Evolutionary conservation across 2,888 invertebrate genomes (phyloP).

Genomic region (Punctoribates punctum): DNA sequence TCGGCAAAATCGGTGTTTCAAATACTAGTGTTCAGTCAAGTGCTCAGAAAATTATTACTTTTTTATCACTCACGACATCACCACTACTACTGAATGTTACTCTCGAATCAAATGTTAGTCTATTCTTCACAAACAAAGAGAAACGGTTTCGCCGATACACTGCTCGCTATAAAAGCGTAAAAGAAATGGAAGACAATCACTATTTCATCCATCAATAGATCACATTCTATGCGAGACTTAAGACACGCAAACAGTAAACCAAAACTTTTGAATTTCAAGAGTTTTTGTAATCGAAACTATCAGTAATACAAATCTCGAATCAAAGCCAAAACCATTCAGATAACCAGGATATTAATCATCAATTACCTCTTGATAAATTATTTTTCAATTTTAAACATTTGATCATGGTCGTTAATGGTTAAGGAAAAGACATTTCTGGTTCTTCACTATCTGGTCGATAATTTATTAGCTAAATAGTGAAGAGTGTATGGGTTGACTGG

Average conservation of each 20-base stretch:
- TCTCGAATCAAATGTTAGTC: not conserved
- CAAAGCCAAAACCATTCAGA: too few species aligned
- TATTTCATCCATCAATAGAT: not conserved
- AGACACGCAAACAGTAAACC: constrained; percentile 1
- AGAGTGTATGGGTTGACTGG: too few species aligned
- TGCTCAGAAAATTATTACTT: not conserved
- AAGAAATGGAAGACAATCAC: not conserved
- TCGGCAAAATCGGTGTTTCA: not conserved
- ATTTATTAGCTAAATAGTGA: too few species aligned
- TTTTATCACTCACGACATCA: constrained; percentile 16
- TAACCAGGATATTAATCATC: too few species aligned
- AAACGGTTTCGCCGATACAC: not conserved
- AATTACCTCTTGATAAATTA: too few species aligned
- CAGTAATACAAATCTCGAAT: too few species aligned
- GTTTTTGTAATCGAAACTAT: too few species aligned
- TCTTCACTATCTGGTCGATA: too few species aligned
- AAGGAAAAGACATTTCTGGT: too few species aligned
- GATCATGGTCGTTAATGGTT: too few species aligned
- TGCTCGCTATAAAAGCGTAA: not conserved
- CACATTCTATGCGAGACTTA: not conserved
- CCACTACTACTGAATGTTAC: constrained; percentile 2
- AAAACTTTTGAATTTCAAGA: too few species aligned
- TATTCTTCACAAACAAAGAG: not conserved
- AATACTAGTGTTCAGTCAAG: not conserved
- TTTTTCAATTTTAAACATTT: too few species aligned